Conservation (phyloP, 2,797 vertebrate species). For the Halcyon smyrnensis region DNA sequence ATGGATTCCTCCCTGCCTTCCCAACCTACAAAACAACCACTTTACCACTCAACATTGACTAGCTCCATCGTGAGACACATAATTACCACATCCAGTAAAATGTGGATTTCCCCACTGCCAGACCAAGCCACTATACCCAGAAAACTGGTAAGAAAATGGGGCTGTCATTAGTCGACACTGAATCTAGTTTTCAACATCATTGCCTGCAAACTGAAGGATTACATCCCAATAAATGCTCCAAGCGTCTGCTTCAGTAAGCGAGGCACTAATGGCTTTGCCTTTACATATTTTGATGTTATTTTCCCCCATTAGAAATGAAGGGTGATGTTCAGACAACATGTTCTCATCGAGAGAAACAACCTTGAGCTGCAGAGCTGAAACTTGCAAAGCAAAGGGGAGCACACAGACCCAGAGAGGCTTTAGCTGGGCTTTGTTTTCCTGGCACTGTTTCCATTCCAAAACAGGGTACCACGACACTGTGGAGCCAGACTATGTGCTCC, state of each 20-base stretch:
- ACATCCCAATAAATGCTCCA: neutral
- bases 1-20: neutral
- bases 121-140: neutral
- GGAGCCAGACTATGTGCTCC: neutral
- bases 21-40: neutral
- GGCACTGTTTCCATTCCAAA: neutral
- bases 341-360: accelerated
- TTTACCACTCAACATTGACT: neutral
- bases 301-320: neutral
- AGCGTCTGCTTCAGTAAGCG: neutral
- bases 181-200: neutral
- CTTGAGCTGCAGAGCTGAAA: neutral
- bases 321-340: neutral
- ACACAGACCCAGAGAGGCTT: neutral
- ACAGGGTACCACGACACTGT: accelerated
- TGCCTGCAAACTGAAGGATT: neutral
- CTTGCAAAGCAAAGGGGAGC: neutral
- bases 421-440: neutral
- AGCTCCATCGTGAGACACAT: neutral
- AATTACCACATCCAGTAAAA: neutral
- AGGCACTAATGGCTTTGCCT: accelerated
- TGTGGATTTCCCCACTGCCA: neutral
- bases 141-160: accelerated
- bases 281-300: neutral
- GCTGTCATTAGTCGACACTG: accelerated